Conservation (phyloP, 1,140 invertebrate species). For the Pseudachorutes palmiensis region DNA sequence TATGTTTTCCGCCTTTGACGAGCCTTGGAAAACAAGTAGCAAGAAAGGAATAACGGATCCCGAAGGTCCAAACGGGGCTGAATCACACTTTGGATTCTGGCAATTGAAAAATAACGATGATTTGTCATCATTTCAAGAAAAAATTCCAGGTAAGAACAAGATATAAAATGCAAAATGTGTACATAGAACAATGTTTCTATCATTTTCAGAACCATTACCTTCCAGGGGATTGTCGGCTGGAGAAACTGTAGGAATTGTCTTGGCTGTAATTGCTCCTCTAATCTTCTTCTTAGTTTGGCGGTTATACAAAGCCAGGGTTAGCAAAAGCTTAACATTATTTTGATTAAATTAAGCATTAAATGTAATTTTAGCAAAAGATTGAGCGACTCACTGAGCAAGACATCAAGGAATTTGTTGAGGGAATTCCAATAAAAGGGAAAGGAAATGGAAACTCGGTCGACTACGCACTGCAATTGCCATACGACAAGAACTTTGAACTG, state of each 20-base stretch:
- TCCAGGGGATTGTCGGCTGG: background rate
- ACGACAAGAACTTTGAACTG: background rate
- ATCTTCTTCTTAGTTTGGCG: background rate
- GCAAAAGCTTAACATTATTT: background rate
- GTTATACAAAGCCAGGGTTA: background rate
- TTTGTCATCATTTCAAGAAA: background rate
- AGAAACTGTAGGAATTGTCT: background rate
- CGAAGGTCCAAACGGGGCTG: background rate
- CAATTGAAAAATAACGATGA: background rate
- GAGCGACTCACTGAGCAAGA: background rate
- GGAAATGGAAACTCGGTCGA: background rate
- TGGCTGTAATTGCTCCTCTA: background rate
- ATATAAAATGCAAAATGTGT: no score
- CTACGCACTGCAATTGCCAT: background rate
- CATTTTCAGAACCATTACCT: background rate
- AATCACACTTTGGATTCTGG: background rate
- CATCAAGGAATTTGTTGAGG: background rate
- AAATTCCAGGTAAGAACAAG: background rate
- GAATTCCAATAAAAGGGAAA: background rate
- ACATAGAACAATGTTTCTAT: no score
- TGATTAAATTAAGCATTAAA: background rate
- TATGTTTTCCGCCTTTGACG: background rate
- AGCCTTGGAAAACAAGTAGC: background rate
- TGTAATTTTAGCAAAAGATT: background rate
- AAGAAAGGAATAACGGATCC: background rate